These are phyloP conservation scores for Mus minutoides DNA, from an alignment of 2,797 vertebrate species.

Conservation along the genomic window DNA sequence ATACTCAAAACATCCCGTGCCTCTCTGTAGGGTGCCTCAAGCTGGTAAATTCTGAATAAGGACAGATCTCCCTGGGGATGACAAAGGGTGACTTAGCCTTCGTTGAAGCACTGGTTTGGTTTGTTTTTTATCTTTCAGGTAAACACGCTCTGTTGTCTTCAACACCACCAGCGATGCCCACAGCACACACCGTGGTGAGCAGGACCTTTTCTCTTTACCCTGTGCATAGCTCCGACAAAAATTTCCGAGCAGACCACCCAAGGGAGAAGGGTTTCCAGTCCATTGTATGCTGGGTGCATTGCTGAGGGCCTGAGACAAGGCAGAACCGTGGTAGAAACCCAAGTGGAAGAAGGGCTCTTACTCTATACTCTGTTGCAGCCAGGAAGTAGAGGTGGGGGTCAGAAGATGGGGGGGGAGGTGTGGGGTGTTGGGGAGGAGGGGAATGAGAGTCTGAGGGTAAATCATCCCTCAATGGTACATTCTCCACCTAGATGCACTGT, in stretches of 20 bases:
- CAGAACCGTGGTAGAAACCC: background rate
- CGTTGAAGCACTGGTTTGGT: fast-evolving
- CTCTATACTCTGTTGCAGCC: background rate
- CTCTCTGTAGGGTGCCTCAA: background rate
- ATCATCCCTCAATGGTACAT: background rate
- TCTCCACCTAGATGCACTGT: background rate
- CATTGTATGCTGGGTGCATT: background rate
- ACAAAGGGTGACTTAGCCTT: background rate
- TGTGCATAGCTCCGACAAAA: background rate
- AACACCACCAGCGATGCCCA: background rate
- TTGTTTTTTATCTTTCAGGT: slow-evolving; percentile 69
- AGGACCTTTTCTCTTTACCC: fast-evolving
- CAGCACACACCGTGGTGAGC: slow-evolving; percentile 79
- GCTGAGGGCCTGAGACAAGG: background rate
- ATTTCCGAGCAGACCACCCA: background rate
- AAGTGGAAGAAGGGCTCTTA: no score
- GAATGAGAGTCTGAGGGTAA: background rate
- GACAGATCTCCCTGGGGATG: background rate
- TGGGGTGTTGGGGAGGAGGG: fast-evolving
- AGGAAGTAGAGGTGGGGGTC: no score
- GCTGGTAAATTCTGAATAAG: background rate
- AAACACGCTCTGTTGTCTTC: slow-evolving; percentile 78
- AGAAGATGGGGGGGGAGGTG: no score
- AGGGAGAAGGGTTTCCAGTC: background rate
- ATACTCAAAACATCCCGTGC: background rate